These are phyloP conservation scores for Semicossyphus pulcher DNA, from an alignment of 2,113 vertebrate genomes.

Conservation along the genomic window DNA sequence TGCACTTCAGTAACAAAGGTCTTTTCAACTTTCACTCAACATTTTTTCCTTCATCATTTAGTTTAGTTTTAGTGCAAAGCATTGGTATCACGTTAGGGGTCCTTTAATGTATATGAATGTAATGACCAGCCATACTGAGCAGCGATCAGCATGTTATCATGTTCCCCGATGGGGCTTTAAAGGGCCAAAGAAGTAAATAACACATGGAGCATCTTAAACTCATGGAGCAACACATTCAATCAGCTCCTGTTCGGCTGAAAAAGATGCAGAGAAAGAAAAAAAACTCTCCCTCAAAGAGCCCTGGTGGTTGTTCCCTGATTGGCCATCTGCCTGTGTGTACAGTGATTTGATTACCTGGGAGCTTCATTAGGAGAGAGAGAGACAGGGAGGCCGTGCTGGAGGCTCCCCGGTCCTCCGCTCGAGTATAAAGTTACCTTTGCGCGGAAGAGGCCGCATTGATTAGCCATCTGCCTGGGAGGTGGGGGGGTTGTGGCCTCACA, in stretches of 20 bases:
- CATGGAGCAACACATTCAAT: constrained; percentile 14
- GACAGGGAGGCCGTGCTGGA: constrained; percentile 57
- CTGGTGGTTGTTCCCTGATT: constrained; percentile 53
- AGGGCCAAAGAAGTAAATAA: not conserved
- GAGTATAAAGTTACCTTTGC: constrained; percentile 73
- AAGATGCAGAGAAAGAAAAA: constrained; percentile 18
- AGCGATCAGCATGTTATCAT: not conserved
- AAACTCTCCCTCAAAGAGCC: constrained; percentile 31
- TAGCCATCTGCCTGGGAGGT: constrained; percentile 66
- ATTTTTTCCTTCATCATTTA: too few species aligned
- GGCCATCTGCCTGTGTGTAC: constrained; percentile 78
- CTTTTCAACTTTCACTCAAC: too few species aligned
- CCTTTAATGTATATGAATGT: not conserved
- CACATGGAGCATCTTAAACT: constrained; percentile 17
- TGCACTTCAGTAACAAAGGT: too few species aligned
- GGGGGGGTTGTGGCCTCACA: constrained; percentile 30
- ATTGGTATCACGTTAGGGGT: too few species aligned
- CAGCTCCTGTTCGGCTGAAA: constrained; percentile 10
- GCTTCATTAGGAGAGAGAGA: constrained; percentile 78
- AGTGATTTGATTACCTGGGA: constrained; percentile 76
- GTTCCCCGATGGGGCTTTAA: not conserved
- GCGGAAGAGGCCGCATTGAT: constrained; percentile 76
- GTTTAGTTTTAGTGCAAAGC: too few species aligned
- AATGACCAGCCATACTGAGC: not conserved
- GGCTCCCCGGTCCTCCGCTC: constrained; percentile 66